phyloP scores from a whole-genome alignment of 2,113 vertebrate genomes.

The Leiothrix lutea region DNA sequence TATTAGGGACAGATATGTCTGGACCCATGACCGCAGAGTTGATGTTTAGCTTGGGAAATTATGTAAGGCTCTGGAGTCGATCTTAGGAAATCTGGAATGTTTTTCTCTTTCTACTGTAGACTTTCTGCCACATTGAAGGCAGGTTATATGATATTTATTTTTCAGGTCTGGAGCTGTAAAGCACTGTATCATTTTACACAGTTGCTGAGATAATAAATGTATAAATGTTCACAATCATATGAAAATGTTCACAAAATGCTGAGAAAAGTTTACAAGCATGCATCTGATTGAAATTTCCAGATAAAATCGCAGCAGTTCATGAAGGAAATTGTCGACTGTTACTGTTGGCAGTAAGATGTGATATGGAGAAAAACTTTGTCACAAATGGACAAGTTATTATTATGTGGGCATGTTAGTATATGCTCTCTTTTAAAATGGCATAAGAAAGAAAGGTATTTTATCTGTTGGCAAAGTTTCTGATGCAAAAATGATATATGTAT shows the following conservation, averaged over 20 bases:
- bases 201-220: neutral
- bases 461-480: neutral
- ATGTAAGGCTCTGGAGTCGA: neutral
- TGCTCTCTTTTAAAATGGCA: neutral
- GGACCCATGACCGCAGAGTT: neutral
- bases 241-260: neutral
- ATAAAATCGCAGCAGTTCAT: neutral
- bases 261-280: neutral
- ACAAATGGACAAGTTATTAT: neutral
- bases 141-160: neutral
- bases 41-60: neutral
- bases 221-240: neutral
- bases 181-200: neutral
- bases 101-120: neutral
- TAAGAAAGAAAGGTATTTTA: slow-evolving; percentile 3
- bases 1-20: neutral
- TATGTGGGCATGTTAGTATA: neutral
- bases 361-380: neutral
- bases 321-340: neutral
- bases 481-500: neutral
- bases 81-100: neutral
- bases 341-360: neutral
- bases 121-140: neutral
- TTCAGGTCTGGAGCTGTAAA: neutral
- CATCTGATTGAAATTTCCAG: neutral